Percentiles rank a stretch among this genome's conserved stretches.
These are phyloP conservation scores for Otolemur garnettii DNA, from an alignment of 2,113 vertebrate genomes.

Conservation along the genomic window DNA sequence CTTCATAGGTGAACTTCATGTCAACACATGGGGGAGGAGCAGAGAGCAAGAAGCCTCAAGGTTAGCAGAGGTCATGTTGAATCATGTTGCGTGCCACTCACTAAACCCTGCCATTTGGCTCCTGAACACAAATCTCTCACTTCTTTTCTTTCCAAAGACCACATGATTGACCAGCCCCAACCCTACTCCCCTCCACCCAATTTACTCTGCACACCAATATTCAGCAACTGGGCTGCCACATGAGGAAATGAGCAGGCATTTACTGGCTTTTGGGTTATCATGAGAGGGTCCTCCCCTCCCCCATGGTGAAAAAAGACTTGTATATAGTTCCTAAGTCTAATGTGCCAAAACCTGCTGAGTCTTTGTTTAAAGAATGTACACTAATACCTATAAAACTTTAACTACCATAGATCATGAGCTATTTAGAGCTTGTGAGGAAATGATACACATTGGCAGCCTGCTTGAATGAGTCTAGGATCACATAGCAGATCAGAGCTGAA, in stretches of 20 bases:
- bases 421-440: slow-evolving; percentile 20
- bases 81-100: background rate
- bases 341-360: background rate
- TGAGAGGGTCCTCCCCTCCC: background rate
- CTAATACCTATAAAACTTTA: background rate
- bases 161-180: background rate
- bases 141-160: slow-evolving; percentile 6
- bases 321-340: background rate
- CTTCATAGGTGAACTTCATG: background rate
- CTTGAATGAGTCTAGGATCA: slow-evolving; percentile 60
- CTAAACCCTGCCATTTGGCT: background rate
- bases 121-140: background rate
- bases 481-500: slow-evolving; percentile 32
- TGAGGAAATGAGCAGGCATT: background rate
- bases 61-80: background rate
- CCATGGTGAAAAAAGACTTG: background rate
- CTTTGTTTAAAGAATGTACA: background rate
- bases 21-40: background rate
- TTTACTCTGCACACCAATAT: background rate
- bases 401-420: background rate
- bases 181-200: background rate
- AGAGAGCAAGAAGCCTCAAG: background rate
- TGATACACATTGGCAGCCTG: background rate
- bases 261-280: background rate
- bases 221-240: background rate